Conservation (phyloP, 2,888 invertebrate genomes). For the Ganaspis brasiliensis region DNA sequence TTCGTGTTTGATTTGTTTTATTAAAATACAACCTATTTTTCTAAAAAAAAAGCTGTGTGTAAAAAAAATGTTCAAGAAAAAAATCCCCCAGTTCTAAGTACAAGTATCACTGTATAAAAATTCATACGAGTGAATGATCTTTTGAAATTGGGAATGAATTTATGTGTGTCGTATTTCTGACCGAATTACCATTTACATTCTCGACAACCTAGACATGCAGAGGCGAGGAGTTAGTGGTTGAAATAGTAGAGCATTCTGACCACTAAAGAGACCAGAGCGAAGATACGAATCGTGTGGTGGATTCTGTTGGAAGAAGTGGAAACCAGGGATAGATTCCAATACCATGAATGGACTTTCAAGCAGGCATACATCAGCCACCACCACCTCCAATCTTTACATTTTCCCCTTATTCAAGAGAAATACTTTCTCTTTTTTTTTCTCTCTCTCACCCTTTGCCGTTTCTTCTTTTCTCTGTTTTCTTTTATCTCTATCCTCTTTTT, state of each 20-base stretch:
- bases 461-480: constrained; percentile 10
- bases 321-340: constrained; percentile 70
- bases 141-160: constrained; percentile 26
- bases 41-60: too few relatives aligned
- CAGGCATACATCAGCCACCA: constrained; percentile 76
- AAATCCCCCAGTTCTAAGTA: too few relatives aligned
- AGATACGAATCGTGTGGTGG: constrained; percentile 36
- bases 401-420: constrained; percentile 58
- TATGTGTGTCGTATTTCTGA: constrained; percentile 3
- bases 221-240: constrained; percentile 33
- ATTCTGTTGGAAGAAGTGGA: constrained; percentile 48
- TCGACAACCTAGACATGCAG: constrained; percentile 16
- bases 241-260: constrained; percentile 43
- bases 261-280: constrained; percentile 56
- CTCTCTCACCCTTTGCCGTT: constrained; percentile 47
- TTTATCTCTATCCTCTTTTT: constrained; percentile 47
- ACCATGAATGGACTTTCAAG: constrained; percentile 80
- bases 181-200: constrained; percentile 21
- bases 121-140: constrained; percentile 19
- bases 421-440: constrained; percentile 52
- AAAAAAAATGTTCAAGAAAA: too few relatives aligned
- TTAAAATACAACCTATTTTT: too few relatives aligned
- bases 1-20: too few relatives aligned
- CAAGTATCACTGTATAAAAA: background rate
- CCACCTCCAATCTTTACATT: constrained; percentile 55